Base-by-base conservation (phyloP, 2,888 invertebrate species). In the Labia minor region DNA sequence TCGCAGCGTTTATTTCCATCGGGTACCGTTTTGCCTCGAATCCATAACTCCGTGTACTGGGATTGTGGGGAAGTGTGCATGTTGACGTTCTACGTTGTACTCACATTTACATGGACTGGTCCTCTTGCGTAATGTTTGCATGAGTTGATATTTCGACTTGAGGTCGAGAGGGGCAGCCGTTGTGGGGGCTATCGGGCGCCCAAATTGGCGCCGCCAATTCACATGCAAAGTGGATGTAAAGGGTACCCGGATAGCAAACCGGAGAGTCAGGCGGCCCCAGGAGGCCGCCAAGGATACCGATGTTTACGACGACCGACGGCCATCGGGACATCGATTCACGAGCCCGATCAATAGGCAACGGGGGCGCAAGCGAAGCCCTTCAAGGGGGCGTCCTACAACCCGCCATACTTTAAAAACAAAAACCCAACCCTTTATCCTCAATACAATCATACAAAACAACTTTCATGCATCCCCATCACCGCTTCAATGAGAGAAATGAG, bases 91-190 rank as follows among this genome's bases (percentile, higher is more conserved):
- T 49, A 16, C 62, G 16, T 19, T 62, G 68, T 79, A 91, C 92
- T 92, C 84, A 92, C 92, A 92, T 86, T 93, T 92, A 82, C 90
- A 88, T 78, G 92, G 92, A 82, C 92, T 92, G 78, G 91, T 92
- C 85, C 90, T 91, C 84, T 92, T 92, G 79, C 93, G 85, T 80
- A 93, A 84, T 76, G 92, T 92, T 87, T 93, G 92, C 92, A 93
- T 92, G 68, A 70, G 67, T 21, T 62, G 21, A 49, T 49, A 49
- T 49, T 49, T 49, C 49, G 49, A 49, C 49, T 49, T 49, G 49
- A 49, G 49, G 49, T 49, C 49, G 49, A 49, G 49, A 49, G 49
- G 49, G 49, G 49, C 49, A n/a, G 49, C 49, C 49, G 49, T 49
- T 49, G 49, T 49, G 49, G 49, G 49, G 49, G 49, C 16, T 49